Conservation (phyloP, 1,140 invertebrate genomes). For the Lepidurus packardi region DNA sequence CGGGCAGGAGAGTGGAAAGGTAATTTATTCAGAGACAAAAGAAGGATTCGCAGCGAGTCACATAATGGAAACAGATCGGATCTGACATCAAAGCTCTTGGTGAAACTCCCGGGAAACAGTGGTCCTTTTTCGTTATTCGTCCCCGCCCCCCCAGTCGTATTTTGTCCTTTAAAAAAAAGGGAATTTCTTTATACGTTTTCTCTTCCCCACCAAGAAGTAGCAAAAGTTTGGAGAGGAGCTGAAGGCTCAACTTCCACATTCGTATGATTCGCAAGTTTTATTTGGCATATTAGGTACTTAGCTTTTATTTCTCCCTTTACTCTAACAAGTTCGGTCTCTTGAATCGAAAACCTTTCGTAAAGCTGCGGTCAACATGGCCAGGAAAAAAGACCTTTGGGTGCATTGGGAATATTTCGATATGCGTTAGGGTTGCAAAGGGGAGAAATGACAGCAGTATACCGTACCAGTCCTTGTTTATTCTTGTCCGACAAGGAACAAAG, state of each 20-base stretch:
- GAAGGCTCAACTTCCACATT: too few species aligned
- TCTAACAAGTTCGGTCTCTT: too few species aligned
- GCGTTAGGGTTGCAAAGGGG: neutral
- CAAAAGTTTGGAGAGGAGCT: too few species aligned
- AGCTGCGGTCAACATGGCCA: neutral
- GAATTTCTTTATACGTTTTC: too few species aligned
- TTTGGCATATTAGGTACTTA: too few species aligned
- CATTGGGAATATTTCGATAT: neutral
- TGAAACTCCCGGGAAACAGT: conserved; percentile 5
- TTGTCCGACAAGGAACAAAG: neutral
- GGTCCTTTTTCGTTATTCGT: neutral
- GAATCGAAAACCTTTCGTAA: neutral
- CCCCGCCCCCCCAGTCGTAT: too few species aligned
- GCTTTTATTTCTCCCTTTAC: too few species aligned
- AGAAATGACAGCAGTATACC: neutral
- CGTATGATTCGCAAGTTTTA: too few species aligned
- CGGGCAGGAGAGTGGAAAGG: neutral
- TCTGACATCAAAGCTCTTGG: neutral
- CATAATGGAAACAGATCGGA: conserved; percentile 3
- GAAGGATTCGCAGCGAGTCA: neutral
- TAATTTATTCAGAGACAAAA: conserved; percentile 20
- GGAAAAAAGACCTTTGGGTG: neutral
- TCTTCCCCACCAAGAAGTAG: too few species aligned
- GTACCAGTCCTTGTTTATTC: neutral
- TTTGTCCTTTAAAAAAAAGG: too few species aligned